A percentile compares a stretch with the other conserved stretches of the same genome.
Conservation (phyloP, 92 coral and sea anemone genomes). For the Isaurus tuberculatus region DNA sequence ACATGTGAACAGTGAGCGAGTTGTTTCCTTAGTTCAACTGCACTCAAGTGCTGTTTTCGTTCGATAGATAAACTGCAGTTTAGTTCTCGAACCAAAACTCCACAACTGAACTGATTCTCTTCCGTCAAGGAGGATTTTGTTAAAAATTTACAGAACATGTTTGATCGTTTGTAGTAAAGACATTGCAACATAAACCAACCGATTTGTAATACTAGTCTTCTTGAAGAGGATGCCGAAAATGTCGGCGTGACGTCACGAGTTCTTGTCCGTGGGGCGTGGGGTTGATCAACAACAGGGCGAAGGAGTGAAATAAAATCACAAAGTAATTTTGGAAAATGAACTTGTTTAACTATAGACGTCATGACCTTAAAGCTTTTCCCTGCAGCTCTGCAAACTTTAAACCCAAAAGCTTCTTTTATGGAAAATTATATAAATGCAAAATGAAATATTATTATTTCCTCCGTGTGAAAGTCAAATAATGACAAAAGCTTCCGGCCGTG, state of each 20-base stretch:
- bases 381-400: not conserved
- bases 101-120: not conserved
- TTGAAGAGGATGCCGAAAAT: slow-evolving; percentile 18
- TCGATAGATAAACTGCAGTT: slow-evolving; percentile 12
- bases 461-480: not conserved
- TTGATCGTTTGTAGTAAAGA: not conserved
- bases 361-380: slow-evolving; percentile 11
- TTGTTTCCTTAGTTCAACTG: not conserved
- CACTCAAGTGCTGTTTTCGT: slow-evolving; percentile 26
- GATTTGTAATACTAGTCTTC: slow-evolving; percentile 6
- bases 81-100: not conserved
- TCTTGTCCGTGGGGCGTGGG: slow-evolving; percentile 45
- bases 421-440: too few species aligned
- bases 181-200: not conserved
- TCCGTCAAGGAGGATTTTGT: not conserved
- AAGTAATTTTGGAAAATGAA: slow-evolving; percentile 28
- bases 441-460: not conserved
- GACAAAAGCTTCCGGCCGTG: not conserved
- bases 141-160: not conserved
- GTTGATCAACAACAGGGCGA: not conserved
- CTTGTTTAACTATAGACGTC: slow-evolving; percentile 3
- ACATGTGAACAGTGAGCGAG: not conserved
- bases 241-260: slow-evolving; percentile 31
- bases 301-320: slow-evolving; percentile 6
- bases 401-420: not conserved